These are phyloP conservation scores for Lissonota sp. DNA, from an alignment of 2,888 invertebrate genomes.

Conservation along the genomic window DNA sequence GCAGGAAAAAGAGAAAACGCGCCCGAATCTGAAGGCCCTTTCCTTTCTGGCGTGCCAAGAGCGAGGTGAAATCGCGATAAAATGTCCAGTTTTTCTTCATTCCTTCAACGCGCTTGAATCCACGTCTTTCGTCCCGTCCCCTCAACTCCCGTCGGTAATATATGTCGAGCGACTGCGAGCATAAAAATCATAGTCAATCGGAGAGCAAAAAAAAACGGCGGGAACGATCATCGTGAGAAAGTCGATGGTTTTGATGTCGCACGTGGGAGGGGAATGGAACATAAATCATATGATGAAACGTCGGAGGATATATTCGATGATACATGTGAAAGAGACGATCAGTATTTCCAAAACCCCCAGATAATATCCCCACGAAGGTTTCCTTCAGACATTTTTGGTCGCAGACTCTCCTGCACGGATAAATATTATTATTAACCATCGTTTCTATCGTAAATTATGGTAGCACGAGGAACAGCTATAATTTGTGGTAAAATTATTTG, in stretches of 20 bases:
- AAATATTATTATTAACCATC: no score
- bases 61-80: slow-evolving; percentile 58
- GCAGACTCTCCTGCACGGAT: no score
- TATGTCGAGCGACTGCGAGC: slow-evolving; percentile 30
- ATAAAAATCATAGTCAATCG: slow-evolving; percentile 48
- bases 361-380: no score
- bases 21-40: slow-evolving; percentile 36
- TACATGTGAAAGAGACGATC: not conserved
- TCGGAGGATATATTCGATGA: not conserved
- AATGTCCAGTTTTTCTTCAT: slow-evolving; percentile 49
- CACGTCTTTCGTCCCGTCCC: slow-evolving; percentile 3
- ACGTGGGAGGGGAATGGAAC: slow-evolving; percentile 8
- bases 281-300: slow-evolving; percentile 40
- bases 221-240: slow-evolving; percentile 53
- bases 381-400: no score
- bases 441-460: no score
- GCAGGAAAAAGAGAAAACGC: slow-evolving; percentile 33
- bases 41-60: slow-evolving; percentile 56
- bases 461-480: no score
- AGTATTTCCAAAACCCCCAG: slow-evolving; percentile 6
- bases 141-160: no score
- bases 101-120: slow-evolving; percentile 27
- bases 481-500: no score
- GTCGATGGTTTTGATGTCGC: slow-evolving; percentile 48
- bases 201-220: not conserved